Base-by-base conservation (phyloP, 30 jellyfish, hydroid and myxozoan species). In the Aurelia aurita region DNA sequence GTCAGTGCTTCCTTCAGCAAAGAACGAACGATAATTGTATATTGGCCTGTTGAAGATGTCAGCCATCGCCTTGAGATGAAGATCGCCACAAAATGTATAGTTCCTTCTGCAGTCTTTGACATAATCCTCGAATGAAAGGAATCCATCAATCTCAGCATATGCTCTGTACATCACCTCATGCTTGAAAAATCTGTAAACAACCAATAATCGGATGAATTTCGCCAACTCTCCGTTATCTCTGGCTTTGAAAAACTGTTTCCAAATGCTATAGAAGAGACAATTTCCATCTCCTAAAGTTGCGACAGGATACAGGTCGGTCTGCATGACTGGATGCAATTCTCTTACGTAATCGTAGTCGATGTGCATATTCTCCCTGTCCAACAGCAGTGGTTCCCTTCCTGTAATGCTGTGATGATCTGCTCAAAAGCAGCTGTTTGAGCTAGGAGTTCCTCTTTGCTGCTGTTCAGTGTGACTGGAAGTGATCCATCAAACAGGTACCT, bases 231-330 rank as follows among this genome's bases (percentile, higher is more conserved):
- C 27, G 35, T 16, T 25, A 3, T 61, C 74, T 22, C 74, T 22
- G 18, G 21, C 32, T 1, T 16, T 22, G 74, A 61, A 68, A 3
- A 68, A 14, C 22, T 68, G 80, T 35, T 39, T 68, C 80, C 80
- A 68, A 58, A 68, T 68, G 80, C 60, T 26, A 25, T 68, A 39
- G 39, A 68, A 68, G n/a, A 68, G 29, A 15, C 80, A 68, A 35
- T 39, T 35, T 3, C 60, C 74, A 62, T 62, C 74, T 62, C 46
- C 46, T 16, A 23, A 26, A 1, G 74, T 25, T 1, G 74, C 20
- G 5, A 39, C 60, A 11, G 80, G 61, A 12, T 35, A 10, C 3
- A 68, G 15, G 25, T 31, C 2, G 28, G 28, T 2, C 6, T 39
- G 60, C 22, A 68, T 18, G 16, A 19, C 80, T 11, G 80, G 80